Base-by-base conservation (phyloP, 1,140 invertebrate species). In the Musca vetustissima region DNA sequence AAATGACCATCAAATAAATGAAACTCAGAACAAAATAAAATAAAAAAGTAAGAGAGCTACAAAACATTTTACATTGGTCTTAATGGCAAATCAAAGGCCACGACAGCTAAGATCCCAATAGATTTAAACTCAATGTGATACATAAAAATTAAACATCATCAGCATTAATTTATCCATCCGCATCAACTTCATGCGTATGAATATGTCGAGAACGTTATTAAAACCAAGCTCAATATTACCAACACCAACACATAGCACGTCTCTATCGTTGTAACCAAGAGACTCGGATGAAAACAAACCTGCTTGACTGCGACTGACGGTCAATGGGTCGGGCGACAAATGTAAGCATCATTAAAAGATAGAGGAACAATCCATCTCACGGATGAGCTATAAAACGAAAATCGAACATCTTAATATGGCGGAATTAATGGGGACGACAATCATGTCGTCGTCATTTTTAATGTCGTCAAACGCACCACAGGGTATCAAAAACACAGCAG, bases 381-480 rank as follows among this genome's bases (percentile, higher is more conserved):
- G 36, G 36, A 43, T 43, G 36, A 11, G 36, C 36, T 43, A 43
- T 43, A 43, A 43, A 28, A 28, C 28, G 28, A 28, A 28, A 43
- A 43, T 43, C 36, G 36, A 43, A 61, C 57, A 61, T 19, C 57
- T 61, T 61, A 61, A 61, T 61, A 61, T 61, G 57, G 28, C 57
- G 28, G 57, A 61, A 61, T 61, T 61, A 61, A 21, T 61, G 57
- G 25, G 55, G 36, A 21, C 17, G 11, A 61, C 57, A 61, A 43
- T 61, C n/a, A 61, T 61, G 28, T 61, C 28, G n/a, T n/a, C n/a
- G 19, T 61, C 28, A 36, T 59, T 28, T 28, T 57, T 28, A 28
- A 57, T 28, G 53, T 57, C n/a, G 24, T 43, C 36, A 43, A 43
- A 43, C 36, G 15, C 53, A 57, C 53, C 24, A 57, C 53, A 28